Percentiles rank a stretch among this genome's conserved stretches.
phyloP scores from a whole-genome alignment of 2,888 invertebrate genomes.

The Netelia fuscicornis region DNA sequence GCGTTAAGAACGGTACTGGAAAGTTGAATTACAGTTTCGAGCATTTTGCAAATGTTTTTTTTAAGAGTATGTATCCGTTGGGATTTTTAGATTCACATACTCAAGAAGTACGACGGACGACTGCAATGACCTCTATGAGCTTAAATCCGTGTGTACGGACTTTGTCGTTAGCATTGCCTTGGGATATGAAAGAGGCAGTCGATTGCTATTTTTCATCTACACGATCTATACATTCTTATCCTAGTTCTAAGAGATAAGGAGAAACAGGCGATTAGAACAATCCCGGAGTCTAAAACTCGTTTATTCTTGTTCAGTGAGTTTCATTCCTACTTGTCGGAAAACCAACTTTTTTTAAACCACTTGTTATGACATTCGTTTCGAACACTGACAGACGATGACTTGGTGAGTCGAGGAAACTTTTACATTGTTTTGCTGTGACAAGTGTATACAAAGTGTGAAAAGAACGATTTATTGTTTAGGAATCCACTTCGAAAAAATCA shows the following conservation, averaged over 20 bases:
- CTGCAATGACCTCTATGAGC: background rate
- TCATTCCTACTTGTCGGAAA: background rate
- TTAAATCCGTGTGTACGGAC: background rate
- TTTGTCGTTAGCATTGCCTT: background rate
- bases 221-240: background rate
- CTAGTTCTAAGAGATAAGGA: constrained; percentile 10
- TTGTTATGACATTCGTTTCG: background rate
- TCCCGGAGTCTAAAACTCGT: background rate
- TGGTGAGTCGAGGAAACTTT: constrained; percentile 61
- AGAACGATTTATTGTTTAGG: constrained; percentile 73
- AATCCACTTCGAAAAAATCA: constrained; percentile 81
- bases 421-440: background rate
- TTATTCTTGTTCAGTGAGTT: background rate
- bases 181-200: background rate
- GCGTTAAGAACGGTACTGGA: background rate
- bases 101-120: background rate
- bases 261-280: background rate
- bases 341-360: background rate
- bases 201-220: background rate
- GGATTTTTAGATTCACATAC: constrained; percentile 15
- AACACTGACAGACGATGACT: constrained; percentile 59
- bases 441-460: background rate
- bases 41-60: background rate
- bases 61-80: background rate
- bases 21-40: background rate